Evolutionary conservation across 2,888 invertebrate species (phyloP).

Genomic region (Dynastes grantii): DNA sequence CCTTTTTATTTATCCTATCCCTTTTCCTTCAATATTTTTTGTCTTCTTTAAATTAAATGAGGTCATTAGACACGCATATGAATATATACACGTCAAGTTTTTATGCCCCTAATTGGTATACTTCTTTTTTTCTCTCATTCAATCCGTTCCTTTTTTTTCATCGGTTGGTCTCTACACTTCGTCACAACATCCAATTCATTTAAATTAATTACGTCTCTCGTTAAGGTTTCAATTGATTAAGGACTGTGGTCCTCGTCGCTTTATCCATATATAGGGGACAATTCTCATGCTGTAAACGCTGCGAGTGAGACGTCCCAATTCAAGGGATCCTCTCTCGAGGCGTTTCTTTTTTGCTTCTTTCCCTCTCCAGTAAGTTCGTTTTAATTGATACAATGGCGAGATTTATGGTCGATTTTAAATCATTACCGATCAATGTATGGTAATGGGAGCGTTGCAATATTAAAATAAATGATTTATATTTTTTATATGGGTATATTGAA

Average conservation of each 20-base stretch:
- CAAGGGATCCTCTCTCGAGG: background rate
- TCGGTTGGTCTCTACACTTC: too few species aligned
- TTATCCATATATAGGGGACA: conserved; percentile 29
- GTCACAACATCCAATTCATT: conserved; percentile 20
- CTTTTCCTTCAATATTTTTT: background rate
- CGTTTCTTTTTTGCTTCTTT: background rate
- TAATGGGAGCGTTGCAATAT: background rate
- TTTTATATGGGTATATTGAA: background rate
- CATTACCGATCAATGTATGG: background rate
- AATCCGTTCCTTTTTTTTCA: background rate
- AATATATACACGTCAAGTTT: background rate
- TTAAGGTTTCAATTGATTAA: conserved; percentile 34
- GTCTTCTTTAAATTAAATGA: background rate
- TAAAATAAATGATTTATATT: conserved; percentile 6
- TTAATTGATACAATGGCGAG: conserved; percentile 6
- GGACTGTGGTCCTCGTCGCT: background rate
- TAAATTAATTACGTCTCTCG: conserved; percentile 25
- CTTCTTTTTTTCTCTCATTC: background rate
- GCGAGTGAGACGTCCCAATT: conserved; percentile 5
- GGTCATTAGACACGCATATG: conserved; percentile 6
- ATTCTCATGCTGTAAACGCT: conserved; percentile 11
- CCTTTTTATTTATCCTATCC: too few species aligned
- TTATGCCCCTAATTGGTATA: conserved; percentile 5
- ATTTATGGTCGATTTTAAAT: background rate
- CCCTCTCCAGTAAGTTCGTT: background rate